Conservation (phyloP, 2,888 invertebrate species). For the Baccha elongata region DNA sequence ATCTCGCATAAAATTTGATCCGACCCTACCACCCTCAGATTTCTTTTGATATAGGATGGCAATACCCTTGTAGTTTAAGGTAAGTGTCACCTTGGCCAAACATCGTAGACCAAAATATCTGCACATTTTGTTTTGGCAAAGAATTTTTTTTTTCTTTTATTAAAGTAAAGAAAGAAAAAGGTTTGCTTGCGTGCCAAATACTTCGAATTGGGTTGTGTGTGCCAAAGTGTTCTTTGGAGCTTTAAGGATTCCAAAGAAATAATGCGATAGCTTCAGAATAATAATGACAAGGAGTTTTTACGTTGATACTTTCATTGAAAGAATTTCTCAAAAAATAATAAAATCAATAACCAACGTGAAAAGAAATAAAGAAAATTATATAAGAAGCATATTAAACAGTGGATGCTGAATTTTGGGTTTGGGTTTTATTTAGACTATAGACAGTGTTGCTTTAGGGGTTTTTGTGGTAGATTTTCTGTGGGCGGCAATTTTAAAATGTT, state of each 20-base stretch:
- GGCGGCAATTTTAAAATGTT: too few species aligned
- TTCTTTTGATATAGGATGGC: too few species aligned
- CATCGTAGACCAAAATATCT: not conserved
- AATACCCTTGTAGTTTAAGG: not conserved
- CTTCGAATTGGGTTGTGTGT: not conserved
- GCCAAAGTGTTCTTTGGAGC: not conserved
- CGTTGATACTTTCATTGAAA: not conserved
- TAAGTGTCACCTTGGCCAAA: constrained; percentile 21
- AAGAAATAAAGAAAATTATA: too few species aligned
- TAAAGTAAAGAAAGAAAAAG: not conserved
- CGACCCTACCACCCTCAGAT: not conserved
- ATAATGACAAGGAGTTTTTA: constrained; percentile 9
- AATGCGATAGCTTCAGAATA: constrained; percentile 4
- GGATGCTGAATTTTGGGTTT: too few species aligned
- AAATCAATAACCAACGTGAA: constrained; percentile 6
- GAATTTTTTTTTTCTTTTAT: not conserved
- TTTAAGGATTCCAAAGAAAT: constrained; percentile 19
- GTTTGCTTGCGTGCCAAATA: constrained; percentile 4
- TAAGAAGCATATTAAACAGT: too few species aligned
- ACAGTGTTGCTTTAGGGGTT: too few species aligned
- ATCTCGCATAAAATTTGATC: constrained; percentile 10
- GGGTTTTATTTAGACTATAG: too few species aligned
- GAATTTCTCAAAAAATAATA: not conserved
- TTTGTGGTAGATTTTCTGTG: too few species aligned
- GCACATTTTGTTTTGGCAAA: too few species aligned